Base-by-base conservation (phyloP, 92 coral and sea anemone genomes). In the Phenganax subtilis region DNA sequence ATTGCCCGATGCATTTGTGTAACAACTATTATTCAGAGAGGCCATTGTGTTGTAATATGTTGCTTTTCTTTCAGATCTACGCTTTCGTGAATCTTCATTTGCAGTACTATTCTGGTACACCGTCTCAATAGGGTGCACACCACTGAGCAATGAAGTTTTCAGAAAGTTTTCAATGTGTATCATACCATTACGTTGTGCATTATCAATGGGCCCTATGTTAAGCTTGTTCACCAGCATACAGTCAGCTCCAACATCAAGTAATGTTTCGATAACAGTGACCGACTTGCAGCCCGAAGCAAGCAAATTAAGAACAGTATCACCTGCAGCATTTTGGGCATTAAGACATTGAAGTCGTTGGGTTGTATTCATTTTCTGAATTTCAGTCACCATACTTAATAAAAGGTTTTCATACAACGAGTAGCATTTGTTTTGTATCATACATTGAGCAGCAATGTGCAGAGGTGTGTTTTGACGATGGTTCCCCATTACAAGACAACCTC, bases 381-480 rank as follows among this genome's bases (percentile, higher is more conserved):
- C 83, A 0, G 77, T 63, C 47, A 92, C 85, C 91, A 92, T 87
- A 6, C 67, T 64, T 12, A 81, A 80, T 2, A 92, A 29, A 54
- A 86, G 83, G 8, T 87, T 86, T 53, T 82, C 88, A 70, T 69
- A 90, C 53, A 71, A 84, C 37, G 82, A 81, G 3, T 74, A 70
- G 58, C 76, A 85, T 59, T 66, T 79, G 59, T 88, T 89, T 11
- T 81, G 81, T 17, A 89, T 25, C 53, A 92, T 86, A 54, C 75
- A 85, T 25, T 79, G 81, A 0, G 97, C 92, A 25, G 92, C 93
- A 30, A 88, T 81, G 65, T 88, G 96, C 27, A 92, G 90, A 1
- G 96, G 96, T 0, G 92, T 92, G 75, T 92, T 88, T 61, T 80
- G 76, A 28, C 85, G 87, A 7, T 84, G 69, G 68, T 92, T 91